A percentile compares a stretch with the other conserved stretches of the same genome.
Evolutionary conservation across 2,888 invertebrate species (phyloP).

Genomic region (Hipparchia semele): DNA sequence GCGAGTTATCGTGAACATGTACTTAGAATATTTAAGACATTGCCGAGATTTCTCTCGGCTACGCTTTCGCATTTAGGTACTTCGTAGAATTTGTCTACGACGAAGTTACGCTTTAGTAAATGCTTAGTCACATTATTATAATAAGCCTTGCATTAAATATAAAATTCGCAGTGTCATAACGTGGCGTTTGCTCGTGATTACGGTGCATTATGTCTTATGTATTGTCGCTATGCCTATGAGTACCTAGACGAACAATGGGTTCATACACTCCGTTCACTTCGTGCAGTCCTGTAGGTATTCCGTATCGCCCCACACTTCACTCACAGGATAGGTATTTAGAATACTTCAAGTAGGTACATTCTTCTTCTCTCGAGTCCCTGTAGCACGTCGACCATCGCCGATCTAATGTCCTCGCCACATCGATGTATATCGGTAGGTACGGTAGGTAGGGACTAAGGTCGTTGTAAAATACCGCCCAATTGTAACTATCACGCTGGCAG

Average conservation of each 20-base stretch:
- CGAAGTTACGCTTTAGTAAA: conserved; percentile 6
- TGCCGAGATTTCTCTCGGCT: conserved; percentile 7
- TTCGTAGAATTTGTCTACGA: conserved; percentile 4
- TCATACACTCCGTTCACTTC: no score
- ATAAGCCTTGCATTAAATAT: neutral
- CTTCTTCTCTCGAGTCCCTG: no score
- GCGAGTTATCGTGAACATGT: neutral
- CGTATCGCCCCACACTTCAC: no score
- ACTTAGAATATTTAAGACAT: conserved; percentile 3
- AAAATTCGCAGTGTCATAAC: neutral
- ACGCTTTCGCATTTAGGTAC: neutral
- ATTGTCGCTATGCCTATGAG: no score
- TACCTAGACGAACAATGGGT: no score
- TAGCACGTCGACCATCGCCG: no score
- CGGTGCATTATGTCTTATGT: neutral
- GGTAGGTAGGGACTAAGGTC: neutral
- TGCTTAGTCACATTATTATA: conserved; percentile 9
- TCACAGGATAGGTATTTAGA: no score
- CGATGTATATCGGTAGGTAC: neutral
- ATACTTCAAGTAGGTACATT: no score
- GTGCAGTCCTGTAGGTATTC: no score
- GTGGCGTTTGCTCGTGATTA: neutral
- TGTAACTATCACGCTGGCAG: conserved; percentile 8
- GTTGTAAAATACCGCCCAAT: neutral
- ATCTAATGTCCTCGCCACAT: no score